These are phyloP conservation scores for Ceyx cyanopectus DNA, from an alignment of 2,113 vertebrate genomes.

Conservation along the genomic window DNA sequence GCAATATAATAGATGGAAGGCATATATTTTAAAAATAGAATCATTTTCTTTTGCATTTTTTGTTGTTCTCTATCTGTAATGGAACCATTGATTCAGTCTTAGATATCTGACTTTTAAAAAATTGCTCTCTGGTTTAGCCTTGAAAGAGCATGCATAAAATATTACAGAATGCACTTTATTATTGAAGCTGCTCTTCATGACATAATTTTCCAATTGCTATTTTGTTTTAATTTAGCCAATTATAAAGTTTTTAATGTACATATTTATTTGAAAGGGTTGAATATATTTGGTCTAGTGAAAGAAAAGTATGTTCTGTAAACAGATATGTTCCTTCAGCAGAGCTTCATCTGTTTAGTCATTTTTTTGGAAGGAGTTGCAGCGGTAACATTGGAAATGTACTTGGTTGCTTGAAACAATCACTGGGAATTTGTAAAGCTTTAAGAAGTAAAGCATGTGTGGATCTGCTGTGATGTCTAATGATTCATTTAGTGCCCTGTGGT, in stretches of 20 bases:
- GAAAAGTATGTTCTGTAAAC: conserved; percentile 55
- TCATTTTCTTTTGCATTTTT: background rate
- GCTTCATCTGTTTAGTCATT: conserved; percentile 46
- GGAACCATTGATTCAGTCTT: background rate
- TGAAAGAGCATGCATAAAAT: background rate
- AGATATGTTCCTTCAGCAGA: conserved; percentile 53
- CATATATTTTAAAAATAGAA: background rate
- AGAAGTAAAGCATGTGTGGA: conserved; percentile 54
- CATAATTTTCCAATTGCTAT: conserved; percentile 1
- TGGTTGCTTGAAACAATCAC: conserved; percentile 35
- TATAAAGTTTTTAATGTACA: background rate
- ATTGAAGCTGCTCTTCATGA: background rate
- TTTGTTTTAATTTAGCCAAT: background rate
- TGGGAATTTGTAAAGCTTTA: conserved; percentile 20
- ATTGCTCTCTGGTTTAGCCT: background rate
- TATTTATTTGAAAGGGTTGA: conserved; percentile 40
- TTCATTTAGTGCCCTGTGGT: conserved; percentile 34
- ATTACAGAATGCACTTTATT: background rate
- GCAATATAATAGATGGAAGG: background rate
- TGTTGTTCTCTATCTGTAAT: background rate
- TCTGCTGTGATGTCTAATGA: conserved; percentile 62
- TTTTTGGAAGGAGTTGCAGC: conserved; percentile 8
- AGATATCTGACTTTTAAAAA: background rate
- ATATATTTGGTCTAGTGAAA: conserved; percentile 63
- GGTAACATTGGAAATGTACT: conserved; percentile 16